phyloP scores from a whole-genome alignment of 2,113 vertebrate species.

The Sinocyclocheilus maitianheensis region DNA sequence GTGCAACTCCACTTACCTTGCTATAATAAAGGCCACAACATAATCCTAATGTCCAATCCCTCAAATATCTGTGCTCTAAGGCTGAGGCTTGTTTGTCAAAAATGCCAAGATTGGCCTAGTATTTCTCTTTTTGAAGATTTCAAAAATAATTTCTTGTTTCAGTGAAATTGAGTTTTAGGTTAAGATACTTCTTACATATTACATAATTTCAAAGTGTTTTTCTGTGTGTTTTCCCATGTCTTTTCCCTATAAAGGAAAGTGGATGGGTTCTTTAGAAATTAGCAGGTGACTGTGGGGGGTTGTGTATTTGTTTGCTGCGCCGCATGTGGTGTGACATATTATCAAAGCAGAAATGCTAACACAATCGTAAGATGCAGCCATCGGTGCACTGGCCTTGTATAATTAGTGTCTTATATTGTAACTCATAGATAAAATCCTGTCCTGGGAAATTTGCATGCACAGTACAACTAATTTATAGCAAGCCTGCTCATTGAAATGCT shows the following conservation, averaged over 20 bases:
- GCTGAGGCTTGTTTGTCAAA: constrained; percentile 9
- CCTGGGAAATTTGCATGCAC: constrained; percentile 6
- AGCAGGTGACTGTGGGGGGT: not conserved
- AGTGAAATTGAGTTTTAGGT: not conserved
- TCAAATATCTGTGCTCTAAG: not conserved
- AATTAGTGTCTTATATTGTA: constrained; percentile 20
- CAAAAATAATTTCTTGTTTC: not conserved
- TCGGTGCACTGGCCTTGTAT: not conserved
- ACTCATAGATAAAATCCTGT: not conserved
- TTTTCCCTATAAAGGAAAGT: not conserved
- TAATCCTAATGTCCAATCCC: not conserved
- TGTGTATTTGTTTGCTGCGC: not conserved
- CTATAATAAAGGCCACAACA: constrained; percentile 10
- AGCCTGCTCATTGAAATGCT: constrained; percentile 18
- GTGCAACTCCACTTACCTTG: not conserved
- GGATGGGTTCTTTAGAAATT: not conserved
- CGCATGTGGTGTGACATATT: not conserved
- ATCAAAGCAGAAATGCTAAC: not conserved
- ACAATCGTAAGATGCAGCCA: not conserved
- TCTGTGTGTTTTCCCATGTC: not conserved
- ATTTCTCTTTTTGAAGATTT: not conserved
- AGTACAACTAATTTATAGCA: not conserved
- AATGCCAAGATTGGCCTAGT: not conserved
- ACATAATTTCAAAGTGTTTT: not conserved
- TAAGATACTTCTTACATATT: not conserved